Evolutionary conservation across 2,113 vertebrate species (phyloP).

Genomic region (Pyxicephalus adspersus): DNA sequence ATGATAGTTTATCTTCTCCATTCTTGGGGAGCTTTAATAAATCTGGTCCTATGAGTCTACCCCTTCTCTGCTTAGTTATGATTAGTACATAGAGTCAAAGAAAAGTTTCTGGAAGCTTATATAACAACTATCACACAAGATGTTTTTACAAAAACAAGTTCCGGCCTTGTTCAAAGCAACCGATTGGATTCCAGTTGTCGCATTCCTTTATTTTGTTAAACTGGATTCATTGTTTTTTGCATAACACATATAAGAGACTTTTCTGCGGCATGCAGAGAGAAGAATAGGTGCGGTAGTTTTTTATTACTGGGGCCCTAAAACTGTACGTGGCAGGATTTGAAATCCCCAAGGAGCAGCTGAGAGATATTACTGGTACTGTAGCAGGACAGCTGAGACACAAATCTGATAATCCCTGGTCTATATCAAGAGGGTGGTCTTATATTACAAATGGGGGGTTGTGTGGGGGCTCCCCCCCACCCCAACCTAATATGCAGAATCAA

Average conservation of each 20-base stretch:
- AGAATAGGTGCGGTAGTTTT: conserved; percentile 2
- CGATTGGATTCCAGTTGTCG: too few relatives aligned
- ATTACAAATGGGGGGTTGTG: conserved; percentile 24
- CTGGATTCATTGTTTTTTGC: background rate
- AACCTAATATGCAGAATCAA: conserved; percentile 17
- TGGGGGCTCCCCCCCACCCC: conserved; percentile 7
- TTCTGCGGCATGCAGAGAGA: too few relatives aligned
- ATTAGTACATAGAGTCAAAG: too few relatives aligned
- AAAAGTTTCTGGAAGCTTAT: too few relatives aligned
- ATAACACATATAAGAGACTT: background rate
- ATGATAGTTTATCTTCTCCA: too few relatives aligned
- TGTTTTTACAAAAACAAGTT: too few relatives aligned
- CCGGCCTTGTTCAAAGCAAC: too few relatives aligned
- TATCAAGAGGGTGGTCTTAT: conserved; percentile 47
- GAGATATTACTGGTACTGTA: conserved; percentile 43
- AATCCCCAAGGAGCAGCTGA: conserved; percentile 41
- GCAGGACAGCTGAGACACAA: conserved; percentile 37
- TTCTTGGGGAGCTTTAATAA: too few relatives aligned
- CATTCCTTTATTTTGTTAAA: too few relatives aligned
- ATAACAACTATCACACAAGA: too few relatives aligned
- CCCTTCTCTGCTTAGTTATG: too few relatives aligned
- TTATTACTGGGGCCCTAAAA: conserved; percentile 33
- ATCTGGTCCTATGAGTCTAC: too few relatives aligned
- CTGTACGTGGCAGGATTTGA: background rate
- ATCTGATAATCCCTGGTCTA: conserved; percentile 47